phyloP scores from a whole-genome alignment of 2,797 vertebrate species.

The Tenualosa ilisha region DNA sequence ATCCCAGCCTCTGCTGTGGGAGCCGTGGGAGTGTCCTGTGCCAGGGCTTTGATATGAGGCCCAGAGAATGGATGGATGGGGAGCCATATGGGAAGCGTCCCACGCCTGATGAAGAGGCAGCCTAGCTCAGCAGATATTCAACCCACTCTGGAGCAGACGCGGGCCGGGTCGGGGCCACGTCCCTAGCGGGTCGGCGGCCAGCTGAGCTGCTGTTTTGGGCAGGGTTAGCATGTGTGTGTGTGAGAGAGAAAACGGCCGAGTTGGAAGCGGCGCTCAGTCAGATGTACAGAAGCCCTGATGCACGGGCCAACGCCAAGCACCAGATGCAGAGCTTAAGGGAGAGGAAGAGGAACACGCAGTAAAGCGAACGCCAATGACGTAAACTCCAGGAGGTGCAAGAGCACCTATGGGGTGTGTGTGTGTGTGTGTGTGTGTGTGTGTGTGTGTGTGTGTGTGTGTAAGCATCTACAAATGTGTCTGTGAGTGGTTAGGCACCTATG shows the following conservation, averaged over 20 bases:
- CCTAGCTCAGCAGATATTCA: not conserved
- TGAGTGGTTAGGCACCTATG: not conserved
- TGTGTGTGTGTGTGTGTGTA: not conserved
- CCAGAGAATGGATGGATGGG: not conserved
- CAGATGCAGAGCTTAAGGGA: not conserved
- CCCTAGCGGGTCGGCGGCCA: not conserved
- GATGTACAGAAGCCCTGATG: not conserved
- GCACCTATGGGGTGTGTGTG: not conserved
- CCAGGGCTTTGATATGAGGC: conserved; percentile 25
- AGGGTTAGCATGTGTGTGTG: not conserved
- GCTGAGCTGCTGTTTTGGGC: not conserved
- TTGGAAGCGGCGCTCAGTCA: not conserved
- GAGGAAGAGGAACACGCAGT: not conserved
- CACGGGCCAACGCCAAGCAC: not conserved
- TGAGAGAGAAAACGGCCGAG: not conserved
- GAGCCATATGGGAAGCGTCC: conserved; percentile 4
- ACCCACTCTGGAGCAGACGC: not conserved
- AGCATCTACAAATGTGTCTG: not conserved
- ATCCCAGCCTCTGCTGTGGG: not conserved
- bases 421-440: not conserved
- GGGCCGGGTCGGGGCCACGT: not conserved
- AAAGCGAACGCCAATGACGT: not conserved
- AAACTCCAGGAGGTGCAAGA: not conserved
- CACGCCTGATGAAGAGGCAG: not conserved
- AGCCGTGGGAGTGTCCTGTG: not conserved